Conservation (phyloP, 2,888 invertebrate genomes). For the Metallyticus violacea region DNA sequence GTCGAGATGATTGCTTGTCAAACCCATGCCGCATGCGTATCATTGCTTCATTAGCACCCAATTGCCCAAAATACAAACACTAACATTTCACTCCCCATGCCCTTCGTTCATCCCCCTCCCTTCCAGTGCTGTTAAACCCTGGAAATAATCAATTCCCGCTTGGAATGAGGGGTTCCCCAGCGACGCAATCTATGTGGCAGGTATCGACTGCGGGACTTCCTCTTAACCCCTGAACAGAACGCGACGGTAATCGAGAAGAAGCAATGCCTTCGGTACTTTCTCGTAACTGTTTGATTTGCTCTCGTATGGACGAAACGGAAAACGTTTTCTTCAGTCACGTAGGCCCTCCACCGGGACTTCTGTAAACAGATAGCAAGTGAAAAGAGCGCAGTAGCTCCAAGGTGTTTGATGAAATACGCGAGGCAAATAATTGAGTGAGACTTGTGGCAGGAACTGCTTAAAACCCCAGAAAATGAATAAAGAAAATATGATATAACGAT, state of each 20-base stretch:
- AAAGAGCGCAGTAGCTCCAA: neutral
- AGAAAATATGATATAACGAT: no score
- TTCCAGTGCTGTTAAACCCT: neutral
- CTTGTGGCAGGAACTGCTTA: neutral
- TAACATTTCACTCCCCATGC: neutral
- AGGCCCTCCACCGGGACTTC: neutral
- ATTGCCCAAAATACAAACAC: slow-evolving; percentile 18
- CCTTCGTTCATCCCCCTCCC: neutral
- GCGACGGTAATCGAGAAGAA: neutral
- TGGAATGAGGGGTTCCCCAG: neutral
- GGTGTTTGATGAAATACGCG: neutral
- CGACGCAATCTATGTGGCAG: neutral
- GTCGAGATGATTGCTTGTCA: slow-evolving; percentile 4
- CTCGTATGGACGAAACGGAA: neutral
- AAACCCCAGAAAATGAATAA: neutral
- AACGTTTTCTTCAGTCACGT: neutral
- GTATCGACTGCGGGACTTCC: neutral
- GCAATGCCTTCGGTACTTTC: neutral
- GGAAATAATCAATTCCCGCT: neutral
- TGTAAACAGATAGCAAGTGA: neutral
- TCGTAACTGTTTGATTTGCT: neutral
- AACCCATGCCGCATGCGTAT: slow-evolving; percentile 3
- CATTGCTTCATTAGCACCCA: slow-evolving; percentile 22
- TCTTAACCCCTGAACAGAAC: no score
- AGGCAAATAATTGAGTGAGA: neutral